Evolutionary conservation across 2,888 invertebrate species (phyloP).

Genomic region (Erebia palarica): DNA sequence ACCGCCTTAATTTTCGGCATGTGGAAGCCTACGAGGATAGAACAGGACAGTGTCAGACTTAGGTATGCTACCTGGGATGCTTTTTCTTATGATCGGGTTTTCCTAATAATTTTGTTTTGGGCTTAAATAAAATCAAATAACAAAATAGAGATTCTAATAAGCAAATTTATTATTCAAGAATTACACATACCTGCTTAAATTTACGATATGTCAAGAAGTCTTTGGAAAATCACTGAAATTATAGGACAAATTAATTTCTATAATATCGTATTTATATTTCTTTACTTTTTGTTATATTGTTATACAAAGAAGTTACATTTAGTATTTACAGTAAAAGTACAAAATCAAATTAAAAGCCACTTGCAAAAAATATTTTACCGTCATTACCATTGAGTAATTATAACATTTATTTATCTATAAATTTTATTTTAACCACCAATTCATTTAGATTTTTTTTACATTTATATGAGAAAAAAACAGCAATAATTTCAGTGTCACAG

Average conservation of each 20-base stretch:
- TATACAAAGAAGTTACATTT: slow-evolving; percentile 44
- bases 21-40: too few species aligned
- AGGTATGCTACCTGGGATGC: too few species aligned
- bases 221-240: slow-evolving; percentile 68
- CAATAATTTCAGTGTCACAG: slow-evolving; percentile 49
- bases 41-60: too few species aligned
- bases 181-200: slow-evolving; percentile 70
- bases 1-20: too few species aligned
- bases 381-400: slow-evolving; percentile 26
- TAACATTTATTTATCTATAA: slow-evolving; percentile 33
- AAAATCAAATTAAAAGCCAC: slow-evolving; percentile 31
- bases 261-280: slow-evolving; percentile 14
- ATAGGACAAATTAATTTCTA: slow-evolving; percentile 29
- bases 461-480: slow-evolving; percentile 48
- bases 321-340: slow-evolving; percentile 36
- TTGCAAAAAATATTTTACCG: slow-evolving; percentile 36
- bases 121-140: neutral
- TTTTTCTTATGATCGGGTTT: neutral
- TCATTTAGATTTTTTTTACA: slow-evolving; percentile 43
- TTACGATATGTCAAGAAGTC: slow-evolving; percentile 80
- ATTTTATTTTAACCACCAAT: slow-evolving; percentile 33
- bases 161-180: slow-evolving; percentile 76
- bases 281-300: slow-evolving; percentile 20
- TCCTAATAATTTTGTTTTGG: too few species aligned
- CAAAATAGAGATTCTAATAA: slow-evolving; percentile 59